phyloP scores from a whole-genome alignment of 2,888 invertebrate species.

The Orchestes rusci region DNA sequence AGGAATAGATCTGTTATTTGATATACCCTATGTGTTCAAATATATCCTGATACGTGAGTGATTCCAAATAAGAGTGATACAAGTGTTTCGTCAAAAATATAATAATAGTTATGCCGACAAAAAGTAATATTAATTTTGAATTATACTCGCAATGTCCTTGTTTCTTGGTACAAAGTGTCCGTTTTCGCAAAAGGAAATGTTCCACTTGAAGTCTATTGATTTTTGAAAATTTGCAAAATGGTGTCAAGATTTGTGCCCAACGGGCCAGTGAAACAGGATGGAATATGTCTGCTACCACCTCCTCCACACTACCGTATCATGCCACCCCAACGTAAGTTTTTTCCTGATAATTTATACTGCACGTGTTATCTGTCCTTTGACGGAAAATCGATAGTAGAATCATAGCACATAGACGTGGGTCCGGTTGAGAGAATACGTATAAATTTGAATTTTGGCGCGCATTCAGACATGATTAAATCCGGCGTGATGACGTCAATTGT shows the following conservation, averaged over 20 bases:
- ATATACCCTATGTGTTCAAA: too few species aligned
- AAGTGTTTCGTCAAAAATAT: too few species aligned
- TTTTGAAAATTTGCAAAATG: conserved; percentile 31
- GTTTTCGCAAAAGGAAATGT: conserved; percentile 14
- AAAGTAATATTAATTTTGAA: conserved; percentile 8
- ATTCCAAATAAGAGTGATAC: too few species aligned
- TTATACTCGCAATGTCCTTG: conserved; percentile 6
- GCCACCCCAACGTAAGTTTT: conserved; percentile 35
- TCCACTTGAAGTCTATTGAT: too few species aligned
- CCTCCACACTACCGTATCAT: conserved; percentile 39
- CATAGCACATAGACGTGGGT: too few species aligned
- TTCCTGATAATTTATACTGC: not conserved
- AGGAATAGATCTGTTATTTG: too few species aligned
- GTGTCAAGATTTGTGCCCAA: conserved; percentile 42
- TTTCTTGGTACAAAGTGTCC: conserved; percentile 9
- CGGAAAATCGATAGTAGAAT: conserved; percentile 18
- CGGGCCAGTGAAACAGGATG: conserved; percentile 43
- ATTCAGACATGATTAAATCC: too few species aligned
- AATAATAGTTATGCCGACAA: conserved; percentile 12
- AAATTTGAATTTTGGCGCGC: too few species aligned
- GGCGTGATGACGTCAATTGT: too few species aligned
- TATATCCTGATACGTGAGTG: too few species aligned
- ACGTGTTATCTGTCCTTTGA: conserved; percentile 24
- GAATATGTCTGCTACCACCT: conserved; percentile 39
- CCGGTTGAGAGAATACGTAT: too few species aligned